phyloP scores from a whole-genome alignment of 1,140 invertebrate species.

The Copidosoma floridanum region DNA sequence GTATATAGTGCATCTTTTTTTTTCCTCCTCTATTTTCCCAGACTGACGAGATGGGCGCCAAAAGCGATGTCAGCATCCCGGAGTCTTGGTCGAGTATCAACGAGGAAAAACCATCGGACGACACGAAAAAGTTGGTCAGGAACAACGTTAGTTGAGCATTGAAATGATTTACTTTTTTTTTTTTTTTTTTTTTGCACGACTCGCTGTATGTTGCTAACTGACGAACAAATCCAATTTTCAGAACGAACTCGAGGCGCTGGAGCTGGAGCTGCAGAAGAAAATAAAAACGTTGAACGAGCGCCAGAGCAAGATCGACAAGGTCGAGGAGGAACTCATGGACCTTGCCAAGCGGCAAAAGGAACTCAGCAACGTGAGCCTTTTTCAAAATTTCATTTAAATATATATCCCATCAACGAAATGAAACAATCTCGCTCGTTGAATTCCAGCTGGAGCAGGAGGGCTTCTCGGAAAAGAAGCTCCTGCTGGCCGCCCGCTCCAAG shows the following conservation, averaged over 20 bases:
- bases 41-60: constrained; percentile 47
- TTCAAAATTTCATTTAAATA: too few relatives aligned
- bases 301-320: constrained; percentile 61
- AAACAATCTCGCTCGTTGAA: constrained; percentile 1
- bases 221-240: constrained; percentile 32
- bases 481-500: constrained; percentile 54
- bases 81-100: constrained; percentile 53
- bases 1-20: too few relatives aligned
- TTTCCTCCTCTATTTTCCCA: too few relatives aligned
- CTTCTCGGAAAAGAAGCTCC: constrained; percentile 50
- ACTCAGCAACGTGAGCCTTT: constrained; percentile 43
- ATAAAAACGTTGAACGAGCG: constrained; percentile 63
- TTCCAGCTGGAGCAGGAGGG: constrained; percentile 42
- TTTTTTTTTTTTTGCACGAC: not conserved
- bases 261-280: constrained; percentile 63
- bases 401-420: too few relatives aligned
- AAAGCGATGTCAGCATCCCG: constrained; percentile 47
- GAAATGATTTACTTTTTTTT: not conserved
- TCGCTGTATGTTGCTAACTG: not conserved
- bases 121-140: constrained; percentile 62
- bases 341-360: constrained; percentile 54
- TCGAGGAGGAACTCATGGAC: constrained; percentile 64
- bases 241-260: constrained; percentile 64
- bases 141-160: constrained; percentile 67
- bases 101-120: constrained; percentile 58